Evolutionary conservation across 2,888 invertebrate species (phyloP), one percentile per base, ranked within the genome.

Genomic region (Andrena trimmerana): DNA sequence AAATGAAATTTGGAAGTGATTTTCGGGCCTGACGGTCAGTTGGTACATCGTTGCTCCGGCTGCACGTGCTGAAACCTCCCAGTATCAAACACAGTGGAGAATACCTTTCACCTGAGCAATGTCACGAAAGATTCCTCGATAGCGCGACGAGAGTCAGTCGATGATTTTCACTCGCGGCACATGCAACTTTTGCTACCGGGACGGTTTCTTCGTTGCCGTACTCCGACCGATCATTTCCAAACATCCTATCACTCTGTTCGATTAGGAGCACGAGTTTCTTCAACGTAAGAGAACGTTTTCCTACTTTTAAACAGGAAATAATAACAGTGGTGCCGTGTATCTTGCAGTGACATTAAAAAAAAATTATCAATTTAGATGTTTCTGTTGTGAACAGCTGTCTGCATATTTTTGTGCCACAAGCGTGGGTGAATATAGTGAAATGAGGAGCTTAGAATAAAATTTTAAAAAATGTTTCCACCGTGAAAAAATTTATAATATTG

Each of bases 41-140:
- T 6, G 31, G 71, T 59, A 60, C 78, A 54, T 76, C 31, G 69
- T 71, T 78, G 86, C 62, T 63, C 75, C 69, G 63, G 63, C 59
- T 68, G 78, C 73, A 68, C 67, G 70, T 59, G 71, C 57, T 48
- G 78, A 77, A 78, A 60, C 57, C 81, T 83, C 65, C 69, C 80
- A 68, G 82, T 85, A 72, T 83, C 81, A 76, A 76, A 73, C 76
- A 52, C 78, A 48, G 68, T 31, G 59, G 62, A 57, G 57, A 76
- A 77, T 84, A 87, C 91, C 92, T 92, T 92, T 91, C 92, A 91
- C 92, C 88, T 83, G 87, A 69, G 88, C 89, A 88, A 88, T 86
- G 87, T 87, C 88, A 87, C 79, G 85, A 90, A 84, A 87, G 89
- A 90, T 88, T 83, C 88, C 57, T 86, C 88, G 89, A 83, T 83